Conservation (phyloP, 1,140 invertebrate species). For the Anastrepha ludens region DNA sequence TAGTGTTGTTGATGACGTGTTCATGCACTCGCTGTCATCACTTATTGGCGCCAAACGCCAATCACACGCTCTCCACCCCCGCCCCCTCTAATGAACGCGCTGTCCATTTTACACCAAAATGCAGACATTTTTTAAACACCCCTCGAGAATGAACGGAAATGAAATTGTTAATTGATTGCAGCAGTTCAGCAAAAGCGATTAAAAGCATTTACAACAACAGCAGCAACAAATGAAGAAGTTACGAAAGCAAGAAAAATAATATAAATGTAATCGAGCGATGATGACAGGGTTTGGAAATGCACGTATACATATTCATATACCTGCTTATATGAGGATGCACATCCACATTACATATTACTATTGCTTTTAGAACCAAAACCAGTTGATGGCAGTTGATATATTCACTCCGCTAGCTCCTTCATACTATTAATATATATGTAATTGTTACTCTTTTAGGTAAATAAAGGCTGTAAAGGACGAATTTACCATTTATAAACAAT, state of each 20-base stretch:
- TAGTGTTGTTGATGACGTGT: conserved; percentile 5
- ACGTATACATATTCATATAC: no score
- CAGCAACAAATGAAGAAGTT: background rate
- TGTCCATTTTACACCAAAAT: background rate
- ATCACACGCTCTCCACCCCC: background rate
- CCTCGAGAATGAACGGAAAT: conserved; percentile 17
- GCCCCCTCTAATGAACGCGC: background rate
- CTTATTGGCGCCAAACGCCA: conserved; percentile 36
- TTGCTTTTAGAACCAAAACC: no score
- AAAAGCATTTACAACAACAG: conserved; percentile 39
- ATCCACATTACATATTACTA: no score
- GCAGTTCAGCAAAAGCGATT: conserved; percentile 41
- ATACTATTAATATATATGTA: no score
- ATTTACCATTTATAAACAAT: no score
- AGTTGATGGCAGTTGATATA: no score
- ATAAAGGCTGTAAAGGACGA: no score
- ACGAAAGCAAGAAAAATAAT: background rate
- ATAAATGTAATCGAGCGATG: background rate
- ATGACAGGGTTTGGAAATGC: no score
- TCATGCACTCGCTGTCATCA: conserved; percentile 47
- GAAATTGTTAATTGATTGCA: conserved; percentile 50
- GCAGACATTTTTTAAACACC: background rate
- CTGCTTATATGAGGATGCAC: no score
- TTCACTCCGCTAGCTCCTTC: no score
- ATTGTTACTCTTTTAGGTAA: no score